Evolutionary conservation across 1,140 invertebrate species (phyloP).

Genomic region (Ceratina australensis): DNA sequence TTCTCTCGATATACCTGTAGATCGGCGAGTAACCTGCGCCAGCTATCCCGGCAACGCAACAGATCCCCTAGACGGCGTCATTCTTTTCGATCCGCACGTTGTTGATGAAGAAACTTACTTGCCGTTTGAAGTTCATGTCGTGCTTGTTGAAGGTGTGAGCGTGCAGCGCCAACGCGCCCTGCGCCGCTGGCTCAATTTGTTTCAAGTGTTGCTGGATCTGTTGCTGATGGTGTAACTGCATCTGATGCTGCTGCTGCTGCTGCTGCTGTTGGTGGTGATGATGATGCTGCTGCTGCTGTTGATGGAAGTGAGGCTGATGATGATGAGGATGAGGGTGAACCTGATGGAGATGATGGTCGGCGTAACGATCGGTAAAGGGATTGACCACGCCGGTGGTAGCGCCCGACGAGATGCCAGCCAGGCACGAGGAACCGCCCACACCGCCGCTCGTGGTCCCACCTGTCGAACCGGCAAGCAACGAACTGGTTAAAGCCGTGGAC

Average conservation of each 20-base stretch:
- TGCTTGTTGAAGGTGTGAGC: constrained; percentile 83
- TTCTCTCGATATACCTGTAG: constrained; percentile 41
- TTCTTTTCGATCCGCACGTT: constrained; percentile 87
- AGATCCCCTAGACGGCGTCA: constrained; percentile 76
- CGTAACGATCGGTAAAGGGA: constrained; percentile 73
- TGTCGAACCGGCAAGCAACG: constrained; percentile 72
- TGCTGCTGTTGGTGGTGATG: constrained; percentile 59
- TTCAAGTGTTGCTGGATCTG: constrained; percentile 72
- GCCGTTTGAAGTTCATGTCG: constrained; percentile 85
- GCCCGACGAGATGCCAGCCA: constrained; percentile 77
- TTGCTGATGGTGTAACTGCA: constrained; percentile 66
- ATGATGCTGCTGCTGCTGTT: constrained; percentile 57
- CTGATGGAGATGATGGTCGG: constrained; percentile 63
- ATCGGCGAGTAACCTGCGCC: constrained; percentile 22
- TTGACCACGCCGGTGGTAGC: constrained; percentile 76
- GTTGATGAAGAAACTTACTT: constrained; percentile 91
- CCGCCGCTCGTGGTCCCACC: constrained; percentile 58
- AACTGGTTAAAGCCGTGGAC: constrained; percentile 68
- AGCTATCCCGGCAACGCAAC: neutral
- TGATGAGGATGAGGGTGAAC: constrained; percentile 51
- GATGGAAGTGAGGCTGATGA: constrained; percentile 60
- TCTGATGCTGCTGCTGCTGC: constrained; percentile 58
- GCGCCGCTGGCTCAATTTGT: constrained; percentile 78
- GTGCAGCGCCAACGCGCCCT: constrained; percentile 73
- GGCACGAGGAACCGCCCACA: constrained; percentile 63